Base-by-base conservation (phyloP, 2,888 invertebrate genomes). In the Nebria salina region DNA sequence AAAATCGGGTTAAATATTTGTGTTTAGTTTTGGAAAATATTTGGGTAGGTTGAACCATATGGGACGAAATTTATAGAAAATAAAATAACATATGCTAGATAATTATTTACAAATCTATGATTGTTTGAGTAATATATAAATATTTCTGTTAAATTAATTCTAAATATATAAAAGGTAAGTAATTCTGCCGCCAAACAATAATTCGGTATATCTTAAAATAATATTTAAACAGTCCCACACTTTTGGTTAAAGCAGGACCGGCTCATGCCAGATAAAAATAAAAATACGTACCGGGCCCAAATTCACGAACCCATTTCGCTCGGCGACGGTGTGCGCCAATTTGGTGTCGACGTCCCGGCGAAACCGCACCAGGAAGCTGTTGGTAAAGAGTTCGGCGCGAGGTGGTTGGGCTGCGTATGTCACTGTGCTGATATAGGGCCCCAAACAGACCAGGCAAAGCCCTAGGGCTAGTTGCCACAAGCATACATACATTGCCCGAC, bases 341-440 rank as follows among this genome's bases (percentile, higher is more conserved):
- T 93, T 91, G 85, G 92, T 93, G 82, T 93, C 94, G 82, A 95
- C 93, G 83, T 95, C 94, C 85, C 95, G 92, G 87, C 93, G 94
- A 90, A 98, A 94, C 86, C 95, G 93, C 86, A 99, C 98, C 88
- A 97, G 92, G 92, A 99, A 99, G 81, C 96, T 95, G 90, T 98
- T 98, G 88, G 98, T 98, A 91, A 97, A 97, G 86, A 99, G 94
- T 88, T 96, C 94, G 85, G 88, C 65, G 70, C 68, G 66, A 15
- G 75, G 64, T 20, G 25, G 1, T 20, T 34, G 54, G 11, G 66
- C 41, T 20, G 70, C 34, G 66, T 15, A 4, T 54, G 25, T 42
- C 78, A 64, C 65, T 8, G 15, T 65, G 43, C 70, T 70, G 70
- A 9, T 70, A 25, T 6, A 34, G 20, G 75, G 75, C 54, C 75